A percentile compares a stretch with the other conserved stretches of the same genome.
Conservation (phyloP, 2,797 vertebrate genomes). For the Poecile montanus region DNA sequence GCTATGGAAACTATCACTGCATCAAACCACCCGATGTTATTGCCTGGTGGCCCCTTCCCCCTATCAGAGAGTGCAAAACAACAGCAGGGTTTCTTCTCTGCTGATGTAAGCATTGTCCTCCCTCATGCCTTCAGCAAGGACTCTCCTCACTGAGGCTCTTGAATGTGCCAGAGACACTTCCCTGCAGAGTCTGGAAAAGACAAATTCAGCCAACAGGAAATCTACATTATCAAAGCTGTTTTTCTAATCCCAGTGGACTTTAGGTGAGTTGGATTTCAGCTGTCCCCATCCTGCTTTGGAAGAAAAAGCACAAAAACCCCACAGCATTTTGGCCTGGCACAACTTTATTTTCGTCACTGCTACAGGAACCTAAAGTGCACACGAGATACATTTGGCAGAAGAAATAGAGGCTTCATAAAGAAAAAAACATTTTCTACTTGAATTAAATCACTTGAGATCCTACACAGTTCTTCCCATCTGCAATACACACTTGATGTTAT, state of each 20-base stretch:
- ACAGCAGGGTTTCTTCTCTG: background rate
- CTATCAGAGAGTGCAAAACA: background rate
- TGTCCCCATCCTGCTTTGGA: background rate
- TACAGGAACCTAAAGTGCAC: background rate
- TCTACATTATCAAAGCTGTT: background rate
- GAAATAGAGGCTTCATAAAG: background rate
- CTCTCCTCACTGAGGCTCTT: background rate
- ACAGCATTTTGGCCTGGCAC: background rate
- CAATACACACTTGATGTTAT: background rate
- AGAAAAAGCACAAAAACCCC: background rate
- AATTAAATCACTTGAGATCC: background rate
- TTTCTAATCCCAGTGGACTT: background rate
- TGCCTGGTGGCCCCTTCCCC: background rate
- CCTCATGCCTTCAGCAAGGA: background rate
- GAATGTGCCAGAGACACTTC: background rate
- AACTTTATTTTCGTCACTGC: background rate
- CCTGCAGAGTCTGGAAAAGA: background rate
- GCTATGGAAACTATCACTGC: background rate
- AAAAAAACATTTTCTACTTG: background rate
- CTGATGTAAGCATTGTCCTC: background rate
- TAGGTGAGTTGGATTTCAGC: background rate
- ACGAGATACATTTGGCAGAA: background rate
- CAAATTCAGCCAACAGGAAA: background rate
- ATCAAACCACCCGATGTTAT: background rate
- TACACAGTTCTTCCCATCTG: background rate